A percentile compares a stretch with the other conserved stretches of the same genome.
phyloP scores from a whole-genome alignment of 2,888 invertebrate species.

The Shargacucullia verbasci region DNA sequence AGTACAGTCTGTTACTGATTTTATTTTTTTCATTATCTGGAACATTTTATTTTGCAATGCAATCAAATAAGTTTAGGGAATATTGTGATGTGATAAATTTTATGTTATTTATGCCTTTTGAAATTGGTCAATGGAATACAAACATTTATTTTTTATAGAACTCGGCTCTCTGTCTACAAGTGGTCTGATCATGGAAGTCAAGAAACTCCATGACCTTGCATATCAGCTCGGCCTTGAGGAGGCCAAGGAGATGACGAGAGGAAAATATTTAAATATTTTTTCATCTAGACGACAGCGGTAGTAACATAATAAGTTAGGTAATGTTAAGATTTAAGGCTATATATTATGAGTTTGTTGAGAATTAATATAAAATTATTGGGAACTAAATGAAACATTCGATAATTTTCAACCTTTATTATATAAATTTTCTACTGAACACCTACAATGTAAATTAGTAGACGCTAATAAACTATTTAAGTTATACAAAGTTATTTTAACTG shows the following conservation, averaged over 20 bases:
- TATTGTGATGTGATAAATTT: too few species aligned
- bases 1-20: too few species aligned
- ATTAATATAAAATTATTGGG: constrained; percentile 1
- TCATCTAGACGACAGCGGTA: constrained; percentile 76
- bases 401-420: constrained; percentile 39
- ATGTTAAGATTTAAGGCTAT: constrained; percentile 17
- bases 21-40: too few species aligned
- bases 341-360: constrained; percentile 3
- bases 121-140: too few species aligned
- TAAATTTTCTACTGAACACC: constrained; percentile 37
- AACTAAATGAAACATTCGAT: constrained; percentile 14
- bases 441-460: constrained; percentile 48
- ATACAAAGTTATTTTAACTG: constrained; percentile 44
- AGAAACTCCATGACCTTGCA: constrained; percentile 97
- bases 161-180: constrained; percentile 93
- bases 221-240: constrained; percentile 98
- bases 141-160: constrained; percentile 86
- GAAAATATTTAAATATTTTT: constrained; percentile 97
- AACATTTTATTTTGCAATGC: too few species aligned
- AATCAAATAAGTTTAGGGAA: too few species aligned
- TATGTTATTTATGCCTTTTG: too few species aligned
- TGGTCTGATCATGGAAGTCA: constrained; percentile 97
- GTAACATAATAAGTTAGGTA: constrained; percentile 19
- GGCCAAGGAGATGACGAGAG: constrained; percentile 98
- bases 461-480: constrained; percentile 48